Percentiles rank a stretch among this genome's conserved stretches.
These are phyloP conservation scores for Cephonodes hylas DNA, from an alignment of 2,888 invertebrate species.

Conservation along the genomic window DNA sequence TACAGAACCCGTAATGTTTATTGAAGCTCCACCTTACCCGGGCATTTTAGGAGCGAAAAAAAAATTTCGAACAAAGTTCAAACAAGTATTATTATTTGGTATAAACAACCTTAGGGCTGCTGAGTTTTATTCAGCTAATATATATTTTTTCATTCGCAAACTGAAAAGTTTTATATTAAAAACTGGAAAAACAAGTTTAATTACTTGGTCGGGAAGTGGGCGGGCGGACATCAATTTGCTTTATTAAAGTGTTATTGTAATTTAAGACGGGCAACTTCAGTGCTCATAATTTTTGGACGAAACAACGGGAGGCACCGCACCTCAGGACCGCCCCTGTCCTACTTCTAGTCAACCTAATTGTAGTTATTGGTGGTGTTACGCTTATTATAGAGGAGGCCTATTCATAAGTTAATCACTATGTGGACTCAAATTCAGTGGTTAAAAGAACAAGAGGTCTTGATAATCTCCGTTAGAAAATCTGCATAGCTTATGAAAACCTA, in stretches of 20 bases:
- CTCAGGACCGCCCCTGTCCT: background rate
- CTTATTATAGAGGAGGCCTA: background rate
- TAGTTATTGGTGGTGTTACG: background rate
- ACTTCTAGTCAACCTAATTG: background rate
- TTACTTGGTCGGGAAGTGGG: slow-evolving; percentile 49
- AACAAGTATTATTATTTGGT: slow-evolving; percentile 30
- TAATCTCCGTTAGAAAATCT: too few relatives aligned
- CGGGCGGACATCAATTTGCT: slow-evolving; percentile 54
- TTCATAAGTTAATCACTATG: too few relatives aligned
- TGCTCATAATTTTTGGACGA: slow-evolving; percentile 28
- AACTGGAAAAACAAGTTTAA: slow-evolving; percentile 68
- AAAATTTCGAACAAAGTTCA: slow-evolving; percentile 20
- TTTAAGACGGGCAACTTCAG: slow-evolving; percentile 35
- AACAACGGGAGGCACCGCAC: background rate
- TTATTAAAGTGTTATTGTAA: slow-evolving; percentile 60
- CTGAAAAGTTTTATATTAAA: slow-evolving; percentile 73
- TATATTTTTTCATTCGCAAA: slow-evolving; percentile 41
- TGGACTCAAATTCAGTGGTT: too few relatives aligned
- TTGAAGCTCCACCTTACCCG: background rate
- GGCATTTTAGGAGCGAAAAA: background rate
- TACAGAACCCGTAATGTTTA: background rate
- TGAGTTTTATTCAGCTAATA: slow-evolving; percentile 28
- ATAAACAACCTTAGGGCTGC: slow-evolving; percentile 30
- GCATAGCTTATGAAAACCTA: too few relatives aligned
- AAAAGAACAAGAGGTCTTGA: too few relatives aligned